phyloP scores from a whole-genome alignment of 2,113 vertebrate species.

The Ptychochromis oligacanthus region DNA sequence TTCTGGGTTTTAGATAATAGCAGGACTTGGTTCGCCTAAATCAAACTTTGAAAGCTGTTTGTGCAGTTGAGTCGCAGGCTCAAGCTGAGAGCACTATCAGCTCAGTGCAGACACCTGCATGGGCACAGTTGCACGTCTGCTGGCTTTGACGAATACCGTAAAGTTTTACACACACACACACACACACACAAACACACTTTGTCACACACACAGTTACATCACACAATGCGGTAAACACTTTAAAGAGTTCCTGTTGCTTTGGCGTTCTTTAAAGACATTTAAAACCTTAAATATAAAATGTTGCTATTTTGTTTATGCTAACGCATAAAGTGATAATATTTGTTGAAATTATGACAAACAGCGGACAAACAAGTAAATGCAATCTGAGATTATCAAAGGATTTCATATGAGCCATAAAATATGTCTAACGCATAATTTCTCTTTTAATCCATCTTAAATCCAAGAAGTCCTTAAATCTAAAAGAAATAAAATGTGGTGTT shows the following conservation, averaged over 20 bases:
- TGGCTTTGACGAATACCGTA: constrained; percentile 12
- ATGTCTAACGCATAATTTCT: too few species aligned
- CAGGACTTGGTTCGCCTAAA: constrained; percentile 12
- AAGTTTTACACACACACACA: neutral
- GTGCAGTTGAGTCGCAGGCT: constrained; percentile 31
- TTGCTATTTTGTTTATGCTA: neutral
- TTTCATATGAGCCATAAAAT: too few species aligned
- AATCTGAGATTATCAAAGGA: too few species aligned
- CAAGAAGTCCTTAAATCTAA: too few species aligned
- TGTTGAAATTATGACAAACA: neutral
- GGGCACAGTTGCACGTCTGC: constrained; percentile 9
- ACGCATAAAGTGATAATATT: neutral
- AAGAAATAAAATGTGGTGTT: too few species aligned
- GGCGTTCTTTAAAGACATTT: neutral
- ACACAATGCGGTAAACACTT: neutral
- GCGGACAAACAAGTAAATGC: too few species aligned
- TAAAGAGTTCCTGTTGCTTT: neutral
- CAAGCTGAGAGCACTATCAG: constrained; percentile 51
- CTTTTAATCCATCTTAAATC: too few species aligned
- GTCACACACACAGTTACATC: neutral
- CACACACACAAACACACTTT: neutral
- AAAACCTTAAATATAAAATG: neutral
- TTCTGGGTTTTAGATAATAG: constrained; percentile 37
- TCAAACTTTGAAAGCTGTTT: constrained; percentile 40
- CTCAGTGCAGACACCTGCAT: constrained; percentile 50